Percentiles rank a stretch among this genome's conserved stretches.
Conservation (phyloP, 1,140 invertebrate species). For the Lepidurus couesii region DNA sequence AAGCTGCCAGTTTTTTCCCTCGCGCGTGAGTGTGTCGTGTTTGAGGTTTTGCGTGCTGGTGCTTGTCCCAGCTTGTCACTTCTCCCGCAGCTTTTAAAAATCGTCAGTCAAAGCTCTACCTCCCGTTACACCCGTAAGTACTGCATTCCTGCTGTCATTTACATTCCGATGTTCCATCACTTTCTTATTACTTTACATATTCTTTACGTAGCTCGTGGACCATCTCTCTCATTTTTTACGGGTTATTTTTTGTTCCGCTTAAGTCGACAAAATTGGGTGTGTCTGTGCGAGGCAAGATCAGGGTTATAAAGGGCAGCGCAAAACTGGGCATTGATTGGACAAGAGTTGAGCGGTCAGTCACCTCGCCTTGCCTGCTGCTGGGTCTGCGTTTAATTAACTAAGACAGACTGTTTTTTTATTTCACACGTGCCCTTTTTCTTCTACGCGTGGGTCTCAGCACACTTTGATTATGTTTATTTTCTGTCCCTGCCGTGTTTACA, state of each 20-base stretch:
- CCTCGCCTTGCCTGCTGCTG: neutral
- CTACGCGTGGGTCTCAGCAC: neutral
- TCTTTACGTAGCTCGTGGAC: no score
- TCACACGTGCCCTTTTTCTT: neutral
- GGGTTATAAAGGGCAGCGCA: neutral
- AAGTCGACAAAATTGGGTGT: neutral
- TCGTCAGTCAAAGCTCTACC: no score
- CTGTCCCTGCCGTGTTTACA: neutral
- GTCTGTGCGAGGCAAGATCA: neutral
- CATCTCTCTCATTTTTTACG: no score
- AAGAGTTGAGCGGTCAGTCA: neutral
- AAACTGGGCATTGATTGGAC: neutral
- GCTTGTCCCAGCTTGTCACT: no score
- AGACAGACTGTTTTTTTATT: neutral
- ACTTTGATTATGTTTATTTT: conserved; percentile 11
- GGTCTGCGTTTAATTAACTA: conserved; percentile 18
- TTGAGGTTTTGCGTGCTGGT: neutral
- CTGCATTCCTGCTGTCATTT: no score
- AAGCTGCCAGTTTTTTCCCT: neutral
- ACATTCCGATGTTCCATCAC: no score
- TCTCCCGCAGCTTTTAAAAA: no score
- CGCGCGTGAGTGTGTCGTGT: neutral
- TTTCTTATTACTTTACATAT: no score
- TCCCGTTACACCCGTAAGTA: no score
- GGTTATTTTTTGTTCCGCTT: neutral